Conservation (phyloP, 1,140 invertebrate species). For the Drosophila repleta region DNA sequence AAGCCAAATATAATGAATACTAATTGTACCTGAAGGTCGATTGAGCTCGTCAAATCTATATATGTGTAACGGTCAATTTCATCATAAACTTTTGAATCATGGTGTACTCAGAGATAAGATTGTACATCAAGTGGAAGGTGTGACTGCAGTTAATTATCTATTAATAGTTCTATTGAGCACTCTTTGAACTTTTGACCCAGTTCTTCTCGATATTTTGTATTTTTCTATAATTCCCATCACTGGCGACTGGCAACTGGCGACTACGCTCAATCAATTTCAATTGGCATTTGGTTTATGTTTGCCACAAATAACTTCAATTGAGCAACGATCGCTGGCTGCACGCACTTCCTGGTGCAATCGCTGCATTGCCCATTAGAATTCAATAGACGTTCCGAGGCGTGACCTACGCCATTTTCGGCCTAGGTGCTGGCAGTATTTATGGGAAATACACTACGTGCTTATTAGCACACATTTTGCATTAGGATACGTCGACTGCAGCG, state of each 20-base stretch:
- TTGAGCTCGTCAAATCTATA: conserved; percentile 29
- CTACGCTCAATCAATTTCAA: conserved; percentile 57
- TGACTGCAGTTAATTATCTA: conserved; percentile 8
- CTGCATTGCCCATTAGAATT: conserved; percentile 60
- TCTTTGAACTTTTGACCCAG: conserved; percentile 71
- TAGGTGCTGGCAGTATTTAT: conserved; percentile 51
- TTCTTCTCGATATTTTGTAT: conserved; percentile 34
- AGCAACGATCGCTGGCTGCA: conserved; percentile 57
- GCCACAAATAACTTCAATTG: conserved; percentile 73
- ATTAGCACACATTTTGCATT: conserved; percentile 61
- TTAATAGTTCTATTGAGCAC: conserved; percentile 3
- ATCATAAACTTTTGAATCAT: conserved; percentile 45
- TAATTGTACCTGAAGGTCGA: conserved; percentile 55
- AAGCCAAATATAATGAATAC: conserved; percentile 51
- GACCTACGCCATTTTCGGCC: conserved; percentile 34
- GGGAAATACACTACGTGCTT: conserved; percentile 62
- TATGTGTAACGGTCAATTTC: conserved; percentile 49
- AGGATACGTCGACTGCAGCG: conserved; percentile 43
- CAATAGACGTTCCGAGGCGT: conserved; percentile 57
- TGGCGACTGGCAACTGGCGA: conserved; percentile 16
- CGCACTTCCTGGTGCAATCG: conserved; percentile 72
- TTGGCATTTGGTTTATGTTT: conserved; percentile 40
- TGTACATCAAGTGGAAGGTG: conserved; percentile 14
- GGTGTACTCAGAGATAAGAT: conserved; percentile 50
- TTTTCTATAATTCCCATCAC: conserved; percentile 19